Conservation (phyloP, 2,113 vertebrate species). For the Petaurus breviceps region DNA sequence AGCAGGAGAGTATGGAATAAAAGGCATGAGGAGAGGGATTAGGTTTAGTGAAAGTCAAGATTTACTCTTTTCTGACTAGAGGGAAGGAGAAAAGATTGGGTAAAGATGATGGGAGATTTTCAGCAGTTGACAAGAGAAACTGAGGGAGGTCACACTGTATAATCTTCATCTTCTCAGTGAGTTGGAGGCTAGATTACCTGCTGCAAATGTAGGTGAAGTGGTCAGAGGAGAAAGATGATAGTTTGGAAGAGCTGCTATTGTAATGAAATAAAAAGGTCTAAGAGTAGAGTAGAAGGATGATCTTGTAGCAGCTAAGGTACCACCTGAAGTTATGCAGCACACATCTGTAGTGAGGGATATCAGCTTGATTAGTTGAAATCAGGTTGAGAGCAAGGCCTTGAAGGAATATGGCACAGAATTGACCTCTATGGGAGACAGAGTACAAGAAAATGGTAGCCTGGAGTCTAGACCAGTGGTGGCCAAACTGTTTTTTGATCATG, state of each 20-base stretch:
- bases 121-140: background rate
- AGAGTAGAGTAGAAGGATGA: background rate
- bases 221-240: background rate
- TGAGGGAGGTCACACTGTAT: background rate
- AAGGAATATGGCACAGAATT: background rate
- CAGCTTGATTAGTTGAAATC: background rate
- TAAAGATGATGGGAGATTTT: background rate
- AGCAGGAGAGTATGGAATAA: background rate
- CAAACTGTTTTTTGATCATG: background rate
- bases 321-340: background rate
- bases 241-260: background rate
- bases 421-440: background rate
- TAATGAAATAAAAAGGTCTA: background rate
- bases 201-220: background rate
- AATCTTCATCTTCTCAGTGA: background rate
- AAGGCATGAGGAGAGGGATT: background rate
- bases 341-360: background rate
- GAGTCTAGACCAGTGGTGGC: background rate
- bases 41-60: background rate
- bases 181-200: background rate
- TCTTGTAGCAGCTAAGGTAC: background rate
- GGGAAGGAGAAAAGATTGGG: background rate
- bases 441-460: background rate
- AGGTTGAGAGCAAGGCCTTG: background rate
- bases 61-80: background rate